These are phyloP conservation scores for Botia almorhae DNA, from an alignment of 2,797 vertebrate species.

Conservation along the genomic window DNA sequence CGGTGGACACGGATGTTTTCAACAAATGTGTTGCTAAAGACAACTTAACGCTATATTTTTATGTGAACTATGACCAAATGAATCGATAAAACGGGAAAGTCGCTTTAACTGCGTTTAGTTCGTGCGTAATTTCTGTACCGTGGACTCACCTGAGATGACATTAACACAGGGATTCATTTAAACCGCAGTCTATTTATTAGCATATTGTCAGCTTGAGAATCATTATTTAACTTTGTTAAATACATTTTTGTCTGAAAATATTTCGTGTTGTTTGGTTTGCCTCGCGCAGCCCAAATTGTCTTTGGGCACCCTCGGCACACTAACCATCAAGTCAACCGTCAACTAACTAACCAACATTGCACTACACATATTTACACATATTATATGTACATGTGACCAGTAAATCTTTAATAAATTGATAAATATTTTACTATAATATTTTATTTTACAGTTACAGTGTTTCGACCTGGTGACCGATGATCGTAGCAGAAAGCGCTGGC, in stretches of 20 bases:
- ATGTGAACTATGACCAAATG: not conserved
- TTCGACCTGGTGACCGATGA: too few relatives aligned
- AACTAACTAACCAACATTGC: too few relatives aligned
- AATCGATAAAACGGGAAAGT: not conserved
- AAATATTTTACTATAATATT: too few relatives aligned
- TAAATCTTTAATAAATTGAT: too few relatives aligned
- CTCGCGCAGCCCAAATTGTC: not conserved
- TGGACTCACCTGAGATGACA: not conserved
- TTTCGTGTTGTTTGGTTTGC: not conserved
- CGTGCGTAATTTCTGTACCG: not conserved
- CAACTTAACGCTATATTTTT: not conserved
- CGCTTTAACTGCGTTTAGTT: too few relatives aligned
- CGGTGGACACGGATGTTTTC: not conserved
- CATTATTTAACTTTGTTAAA: not conserved
- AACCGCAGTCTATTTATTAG: not conserved
- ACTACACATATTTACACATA: too few relatives aligned
- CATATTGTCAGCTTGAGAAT: not conserved
- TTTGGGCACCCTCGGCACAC: too few relatives aligned
- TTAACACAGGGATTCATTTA: too few relatives aligned
- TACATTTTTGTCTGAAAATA: not conserved
- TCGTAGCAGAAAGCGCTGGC: too few relatives aligned
- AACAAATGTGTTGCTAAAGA: not conserved
- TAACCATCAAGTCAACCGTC: too few relatives aligned
- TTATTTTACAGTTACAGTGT: too few relatives aligned
- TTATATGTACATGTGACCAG: too few relatives aligned